Evolutionary conservation across 2,888 invertebrate species (phyloP).

Genomic region (Leptopilina drosophilae): DNA sequence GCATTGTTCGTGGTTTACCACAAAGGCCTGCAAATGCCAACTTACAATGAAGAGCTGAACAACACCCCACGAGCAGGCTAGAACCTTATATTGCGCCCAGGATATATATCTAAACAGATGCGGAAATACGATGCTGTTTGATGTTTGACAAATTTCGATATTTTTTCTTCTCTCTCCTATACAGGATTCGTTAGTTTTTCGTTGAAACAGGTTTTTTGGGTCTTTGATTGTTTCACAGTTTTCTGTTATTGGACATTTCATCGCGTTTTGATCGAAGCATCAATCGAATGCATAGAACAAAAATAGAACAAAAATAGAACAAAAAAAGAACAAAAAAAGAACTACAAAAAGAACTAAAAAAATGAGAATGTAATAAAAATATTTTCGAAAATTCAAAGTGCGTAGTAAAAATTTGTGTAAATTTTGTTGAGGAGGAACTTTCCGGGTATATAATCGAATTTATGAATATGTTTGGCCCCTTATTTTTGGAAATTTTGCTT

Average conservation of each 20-base stretch:
- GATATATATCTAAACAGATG: constrained; percentile 69
- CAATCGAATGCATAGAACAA: too few relatives aligned
- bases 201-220: not conserved
- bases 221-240: not conserved
- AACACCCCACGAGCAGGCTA: constrained; percentile 56
- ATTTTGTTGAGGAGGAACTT: too few relatives aligned
- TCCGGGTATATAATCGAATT: not conserved
- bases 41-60: constrained; percentile 70
- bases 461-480: constrained; percentile 25
- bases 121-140: constrained; percentile 70
- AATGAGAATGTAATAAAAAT: too few relatives aligned
- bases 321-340: too few relatives aligned
- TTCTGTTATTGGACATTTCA: not conserved
- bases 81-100: constrained; percentile 41
- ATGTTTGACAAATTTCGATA: constrained; percentile 44
- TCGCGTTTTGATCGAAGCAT: too few relatives aligned
- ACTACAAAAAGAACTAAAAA: too few relatives aligned
- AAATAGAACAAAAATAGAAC: too few relatives aligned
- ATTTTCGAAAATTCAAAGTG: too few relatives aligned
- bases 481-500: constrained; percentile 40
- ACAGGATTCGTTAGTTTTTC: constrained; percentile 22
- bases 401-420: too few relatives aligned
- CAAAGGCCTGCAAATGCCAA: constrained; percentile 75
- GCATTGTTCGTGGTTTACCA: constrained; percentile 74
- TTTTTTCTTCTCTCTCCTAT: constrained; percentile 8